Conservation (phyloP, 2,888 invertebrate species). For the Trimorus sp. region DNA sequence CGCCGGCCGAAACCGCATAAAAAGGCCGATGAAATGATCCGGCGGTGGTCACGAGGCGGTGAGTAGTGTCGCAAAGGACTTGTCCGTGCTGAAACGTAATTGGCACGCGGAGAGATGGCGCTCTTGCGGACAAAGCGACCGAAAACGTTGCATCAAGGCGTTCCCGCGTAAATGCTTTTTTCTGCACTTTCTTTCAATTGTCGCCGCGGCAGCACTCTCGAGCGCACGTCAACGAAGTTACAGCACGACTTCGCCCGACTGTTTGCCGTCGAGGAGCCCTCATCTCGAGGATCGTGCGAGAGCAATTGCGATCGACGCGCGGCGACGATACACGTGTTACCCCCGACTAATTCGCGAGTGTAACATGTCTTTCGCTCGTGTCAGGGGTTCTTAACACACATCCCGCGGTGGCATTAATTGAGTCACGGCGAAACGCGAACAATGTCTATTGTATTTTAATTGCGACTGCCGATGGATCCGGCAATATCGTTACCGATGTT, state of each 20-base stretch:
- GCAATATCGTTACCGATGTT: conserved; percentile 25
- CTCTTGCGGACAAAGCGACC: conserved; percentile 50
- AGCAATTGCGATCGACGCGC: conserved; percentile 50
- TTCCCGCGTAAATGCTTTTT: conserved; percentile 63
- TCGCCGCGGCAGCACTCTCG: conserved; percentile 54
- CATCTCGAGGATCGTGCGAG: conserved; percentile 65
- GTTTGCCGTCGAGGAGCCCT: conserved; percentile 64
- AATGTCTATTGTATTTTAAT: conserved; percentile 62
- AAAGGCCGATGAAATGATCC: conserved; percentile 37
- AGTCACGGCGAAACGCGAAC: conserved; percentile 41
- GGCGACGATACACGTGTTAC: conserved; percentile 35
- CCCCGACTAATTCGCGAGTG: conserved; percentile 22
- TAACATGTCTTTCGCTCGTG: conserved; percentile 45
- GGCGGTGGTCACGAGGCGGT: conserved; percentile 15
- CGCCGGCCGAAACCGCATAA: no score
- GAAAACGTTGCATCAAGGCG: conserved; percentile 47
- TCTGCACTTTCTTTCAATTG: conserved; percentile 69
- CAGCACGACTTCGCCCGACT: conserved; percentile 72
- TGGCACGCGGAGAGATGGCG: conserved; percentile 53
- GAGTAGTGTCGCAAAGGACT: conserved; percentile 39
- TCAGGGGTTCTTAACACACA: conserved; percentile 45
- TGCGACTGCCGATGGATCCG: conserved; percentile 34
- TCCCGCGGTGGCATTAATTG: conserved; percentile 28
- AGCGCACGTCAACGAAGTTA: conserved; percentile 69
- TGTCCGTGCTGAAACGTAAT: conserved; percentile 44